A percentile compares a stretch with the other conserved stretches of the same genome.
These are phyloP conservation scores for Alectura lathami DNA, from an alignment of 2,113 vertebrate species.

Conservation along the genomic window DNA sequence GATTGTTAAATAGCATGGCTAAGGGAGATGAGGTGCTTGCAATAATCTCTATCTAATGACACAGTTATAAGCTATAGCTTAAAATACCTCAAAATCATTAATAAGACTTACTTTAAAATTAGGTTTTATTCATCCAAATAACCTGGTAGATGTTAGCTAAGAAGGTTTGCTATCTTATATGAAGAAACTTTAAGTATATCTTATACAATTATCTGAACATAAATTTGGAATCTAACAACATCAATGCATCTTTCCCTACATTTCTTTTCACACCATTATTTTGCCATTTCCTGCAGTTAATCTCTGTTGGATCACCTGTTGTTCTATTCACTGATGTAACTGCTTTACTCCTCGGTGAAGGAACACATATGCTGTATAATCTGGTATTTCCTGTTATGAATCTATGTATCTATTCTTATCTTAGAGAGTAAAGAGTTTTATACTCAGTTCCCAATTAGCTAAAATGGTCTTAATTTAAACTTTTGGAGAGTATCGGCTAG, in stretches of 20 bases:
- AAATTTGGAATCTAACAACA: neutral
- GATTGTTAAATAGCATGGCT: neutral
- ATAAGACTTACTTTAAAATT: neutral
- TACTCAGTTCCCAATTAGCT: neutral
- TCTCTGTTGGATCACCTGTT: conserved; percentile 15
- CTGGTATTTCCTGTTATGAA: neutral
- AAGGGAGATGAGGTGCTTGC: neutral
- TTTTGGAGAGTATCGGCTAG: neutral
- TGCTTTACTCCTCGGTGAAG: neutral
- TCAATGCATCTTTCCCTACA: neutral
- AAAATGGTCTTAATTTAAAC: neutral
- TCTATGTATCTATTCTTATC: neutral
- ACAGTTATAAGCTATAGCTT: neutral
- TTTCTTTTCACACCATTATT: neutral
- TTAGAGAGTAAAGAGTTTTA: neutral
- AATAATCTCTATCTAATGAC: neutral
- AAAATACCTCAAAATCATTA: neutral
- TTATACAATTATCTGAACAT: neutral
- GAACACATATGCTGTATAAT: neutral
- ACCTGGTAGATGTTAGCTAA: neutral
- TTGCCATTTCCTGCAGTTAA: neutral
- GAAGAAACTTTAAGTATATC: neutral
- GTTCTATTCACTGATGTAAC: neutral
- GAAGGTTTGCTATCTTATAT: neutral
- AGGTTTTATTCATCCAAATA: neutral